Base-by-base conservation (phyloP, 2,113 vertebrate genomes). In the Dicentrarchus labrax region DNA sequence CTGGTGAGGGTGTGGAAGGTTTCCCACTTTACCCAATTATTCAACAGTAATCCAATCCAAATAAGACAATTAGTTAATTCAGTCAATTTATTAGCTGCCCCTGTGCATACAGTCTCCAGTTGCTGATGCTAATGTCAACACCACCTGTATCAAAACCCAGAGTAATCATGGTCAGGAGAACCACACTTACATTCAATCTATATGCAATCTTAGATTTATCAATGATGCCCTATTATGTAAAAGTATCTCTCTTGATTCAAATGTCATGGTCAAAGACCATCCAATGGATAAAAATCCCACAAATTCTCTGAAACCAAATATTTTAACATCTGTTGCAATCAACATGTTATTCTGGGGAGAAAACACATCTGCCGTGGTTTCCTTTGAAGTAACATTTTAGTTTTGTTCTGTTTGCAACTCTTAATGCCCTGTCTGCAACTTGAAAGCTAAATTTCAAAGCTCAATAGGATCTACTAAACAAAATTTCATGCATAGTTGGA, bases 321-420 rank as follows among this genome's bases (percentile, higher is more conserved):
- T 78, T 72, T 72, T 4, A 22, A 85, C 79, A 85, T 85, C 62
- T 90, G 76, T 72, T 86, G 73, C 84, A 64, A 78, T 86, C 73
- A 67, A 57, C 69, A 82, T 84, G 68, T 78, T 82, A 82, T 82
- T 76, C 66, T 72, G 41, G 78, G 61, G 56, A 76, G 67, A 79
- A 76, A 82, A 83, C 72, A 87, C 62, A 83, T 87, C 84, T 81
- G 80, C 73, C 41, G 72, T 78, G 84, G 87, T 80, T 89, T 86
- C 21, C 72, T 84, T 83, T 88, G 76, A 86, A 77, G 72, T 30
- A 48, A 64, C 48, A 80, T 82, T 72, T 39, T 45, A 70, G 75
- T 80, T 80, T 72, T 85, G 67, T 80, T 80, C 69, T 85, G 67
- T 71, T 77, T 80, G 22, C 17, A 56, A 47, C 56, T 36, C 16